Evolutionary conservation across 2,797 vertebrate genomes (phyloP), one percentile per base, ranked within the genome.

Genomic region (Diplodus puntazzo): DNA sequence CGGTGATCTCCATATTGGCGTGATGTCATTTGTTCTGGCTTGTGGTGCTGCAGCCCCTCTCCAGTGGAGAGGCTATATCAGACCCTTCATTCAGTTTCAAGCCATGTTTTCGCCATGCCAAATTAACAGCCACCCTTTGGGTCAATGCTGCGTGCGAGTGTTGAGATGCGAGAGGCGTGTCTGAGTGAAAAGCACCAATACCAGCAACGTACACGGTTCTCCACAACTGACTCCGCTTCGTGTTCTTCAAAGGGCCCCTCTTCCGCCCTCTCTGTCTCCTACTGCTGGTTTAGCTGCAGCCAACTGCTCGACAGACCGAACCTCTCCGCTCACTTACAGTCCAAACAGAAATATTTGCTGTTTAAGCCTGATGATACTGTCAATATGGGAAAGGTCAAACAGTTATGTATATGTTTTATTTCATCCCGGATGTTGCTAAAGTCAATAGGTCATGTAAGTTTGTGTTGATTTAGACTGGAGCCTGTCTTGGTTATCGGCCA

Each of bases 101-200:
- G 61, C 73, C 58, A 50, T 93, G 91, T 94, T 94, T 92, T 93
- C 2, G 60, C 86, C 82, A 92, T 90, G 89, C 81, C 89, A 93
- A 90, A 94, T 92, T 92, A 86, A 75, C 83, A 90, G 82, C 76
- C 68, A 59, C 83, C 89, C 75, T 92, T 87, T 89, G 90, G 84
- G 87, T 90, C 90, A 90, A 71, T 71, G 81, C 86, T 84, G 75
- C 52, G 55, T 90, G 86, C 61, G 61, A 92, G 82, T 81, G 73
- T 77, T 81, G 77, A 86, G 87, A 80, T 67, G 69, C 66, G 70
- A 86, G 87, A 87, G 83, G 85, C 62, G 53, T 54, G 81, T 82
- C 63, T 72, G 72, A 85, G 59, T 68, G 76, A 77, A 69, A 81
- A 75, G 71, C 80, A 74, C 76, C 83, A 91, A 87, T 84, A 84